phyloP scores from a whole-genome alignment of 1,140 invertebrate genomes.

The Hetaerina americana region DNA sequence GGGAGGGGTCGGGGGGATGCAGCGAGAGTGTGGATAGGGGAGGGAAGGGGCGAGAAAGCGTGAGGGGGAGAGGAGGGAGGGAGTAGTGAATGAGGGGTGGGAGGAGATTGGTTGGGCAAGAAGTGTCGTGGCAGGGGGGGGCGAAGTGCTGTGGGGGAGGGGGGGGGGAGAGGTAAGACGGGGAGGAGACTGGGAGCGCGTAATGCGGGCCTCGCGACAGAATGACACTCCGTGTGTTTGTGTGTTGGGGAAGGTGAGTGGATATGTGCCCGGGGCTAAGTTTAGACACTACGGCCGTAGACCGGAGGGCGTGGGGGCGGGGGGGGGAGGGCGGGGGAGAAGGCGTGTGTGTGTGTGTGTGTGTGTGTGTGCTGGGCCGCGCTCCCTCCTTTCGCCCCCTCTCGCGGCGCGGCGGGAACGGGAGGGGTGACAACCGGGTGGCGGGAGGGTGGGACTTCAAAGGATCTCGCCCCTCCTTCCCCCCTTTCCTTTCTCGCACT shows the following conservation, averaged over 20 bases:
- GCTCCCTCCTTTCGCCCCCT: too few relatives aligned
- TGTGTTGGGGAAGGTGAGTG: slow-evolving; percentile 14
- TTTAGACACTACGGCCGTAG: neutral
- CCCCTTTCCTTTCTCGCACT: too few relatives aligned
- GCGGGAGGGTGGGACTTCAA: too few relatives aligned
- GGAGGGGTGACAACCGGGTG: too few relatives aligned
- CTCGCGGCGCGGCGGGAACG: too few relatives aligned
- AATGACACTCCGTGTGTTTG: slow-evolving; percentile 11
- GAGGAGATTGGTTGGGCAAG: neutral
- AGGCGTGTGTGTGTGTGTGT: neutral
- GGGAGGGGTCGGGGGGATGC: too few relatives aligned
- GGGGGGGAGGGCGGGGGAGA: too few relatives aligned
- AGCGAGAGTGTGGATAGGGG: too few relatives aligned
- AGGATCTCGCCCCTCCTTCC: too few relatives aligned
- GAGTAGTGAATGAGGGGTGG: neutral
- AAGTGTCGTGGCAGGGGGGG: too few relatives aligned
- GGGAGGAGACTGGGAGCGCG: neutral
- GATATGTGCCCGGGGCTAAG: neutral
- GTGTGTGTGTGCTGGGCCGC: too few relatives aligned
- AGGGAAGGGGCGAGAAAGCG: too few relatives aligned
- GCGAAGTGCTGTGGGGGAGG: neutral
- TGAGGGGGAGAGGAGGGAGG: neutral
- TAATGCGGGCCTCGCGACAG: slow-evolving; percentile 3
- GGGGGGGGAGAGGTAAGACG: neutral
- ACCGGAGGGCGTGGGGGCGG: neutral